Percentiles rank a stretch among this genome's conserved stretches.
phyloP scores from a whole-genome alignment of 2,888 invertebrate genomes.

The Platycnemis pennipes region DNA sequence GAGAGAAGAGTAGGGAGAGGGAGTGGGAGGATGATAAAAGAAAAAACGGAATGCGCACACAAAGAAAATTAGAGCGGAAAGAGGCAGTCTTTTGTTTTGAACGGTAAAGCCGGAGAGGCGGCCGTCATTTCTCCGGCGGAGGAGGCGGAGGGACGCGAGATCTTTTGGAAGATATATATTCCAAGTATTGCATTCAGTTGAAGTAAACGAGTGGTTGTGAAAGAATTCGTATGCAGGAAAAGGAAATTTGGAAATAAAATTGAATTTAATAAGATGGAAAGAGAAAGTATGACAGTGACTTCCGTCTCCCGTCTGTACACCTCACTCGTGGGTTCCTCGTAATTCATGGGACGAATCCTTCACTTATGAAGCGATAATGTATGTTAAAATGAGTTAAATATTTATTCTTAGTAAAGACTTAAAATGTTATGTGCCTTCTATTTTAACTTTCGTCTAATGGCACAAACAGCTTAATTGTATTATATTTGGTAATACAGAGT shows the following conservation, averaged over 20 bases:
- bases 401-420: too few species aligned
- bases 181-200: constrained; percentile 8
- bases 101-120: neutral
- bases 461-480: too few species aligned
- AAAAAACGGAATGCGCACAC: constrained; percentile 43
- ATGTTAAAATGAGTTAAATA: too few species aligned
- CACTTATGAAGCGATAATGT: too few species aligned
- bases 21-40: neutral
- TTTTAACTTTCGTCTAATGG: too few species aligned
- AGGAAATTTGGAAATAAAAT: neutral
- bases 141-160: neutral
- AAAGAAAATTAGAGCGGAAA: constrained; percentile 40
- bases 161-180: constrained; percentile 10
- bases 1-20: neutral
- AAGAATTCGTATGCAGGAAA: neutral
- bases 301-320: neutral
- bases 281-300: neutral
- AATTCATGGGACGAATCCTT: too few species aligned
- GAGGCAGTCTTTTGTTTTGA: constrained; percentile 36
- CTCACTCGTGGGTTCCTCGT: neutral
- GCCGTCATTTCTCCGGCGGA: neutral
- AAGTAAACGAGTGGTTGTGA: neutral
- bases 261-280: neutral
- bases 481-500: too few species aligned
- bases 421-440: too few species aligned